Evolutionary conservation across 2,113 vertebrate species (phyloP).

Genomic region (Daphoenositta chrysoptera): DNA sequence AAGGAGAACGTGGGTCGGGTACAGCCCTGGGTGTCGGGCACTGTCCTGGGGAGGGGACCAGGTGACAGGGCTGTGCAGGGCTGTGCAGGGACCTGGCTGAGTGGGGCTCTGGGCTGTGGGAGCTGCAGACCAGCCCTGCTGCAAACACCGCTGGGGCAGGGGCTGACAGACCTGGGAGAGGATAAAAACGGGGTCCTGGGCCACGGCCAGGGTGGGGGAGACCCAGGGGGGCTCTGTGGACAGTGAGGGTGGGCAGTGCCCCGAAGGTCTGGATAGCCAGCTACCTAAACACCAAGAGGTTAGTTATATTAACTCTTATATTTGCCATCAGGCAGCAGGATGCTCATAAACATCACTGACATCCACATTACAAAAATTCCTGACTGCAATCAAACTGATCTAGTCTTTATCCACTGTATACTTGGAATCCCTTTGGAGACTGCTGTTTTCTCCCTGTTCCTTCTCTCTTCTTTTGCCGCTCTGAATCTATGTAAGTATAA

Average conservation of each 20-base stretch:
- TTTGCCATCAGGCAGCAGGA: not conserved
- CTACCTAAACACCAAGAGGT: not conserved
- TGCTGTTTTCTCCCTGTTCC: not conserved
- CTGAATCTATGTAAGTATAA: not conserved
- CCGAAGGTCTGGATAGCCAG: not conserved
- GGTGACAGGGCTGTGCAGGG: accelerated
- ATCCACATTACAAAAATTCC: not conserved
- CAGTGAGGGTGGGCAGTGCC: no score
- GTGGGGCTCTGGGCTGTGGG: accelerated
- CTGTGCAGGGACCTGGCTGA: not conserved
- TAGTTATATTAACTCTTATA: not conserved
- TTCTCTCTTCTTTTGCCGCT: not conserved
- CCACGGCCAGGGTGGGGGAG: not conserved
- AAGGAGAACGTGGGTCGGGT: not conserved
- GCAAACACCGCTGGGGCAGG: not conserved
- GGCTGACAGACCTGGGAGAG: no score
- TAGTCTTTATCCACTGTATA: not conserved
- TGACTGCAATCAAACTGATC: not conserved
- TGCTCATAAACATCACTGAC: not conserved
- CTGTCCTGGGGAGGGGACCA: not conserved
- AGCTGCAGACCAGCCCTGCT: not conserved
- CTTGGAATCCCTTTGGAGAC: not conserved
- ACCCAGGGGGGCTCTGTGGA: accelerated
- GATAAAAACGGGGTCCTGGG: not conserved
- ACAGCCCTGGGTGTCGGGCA: accelerated